Base-by-base conservation (phyloP, 2,113 vertebrate genomes). In the Hassar affinis region DNA sequence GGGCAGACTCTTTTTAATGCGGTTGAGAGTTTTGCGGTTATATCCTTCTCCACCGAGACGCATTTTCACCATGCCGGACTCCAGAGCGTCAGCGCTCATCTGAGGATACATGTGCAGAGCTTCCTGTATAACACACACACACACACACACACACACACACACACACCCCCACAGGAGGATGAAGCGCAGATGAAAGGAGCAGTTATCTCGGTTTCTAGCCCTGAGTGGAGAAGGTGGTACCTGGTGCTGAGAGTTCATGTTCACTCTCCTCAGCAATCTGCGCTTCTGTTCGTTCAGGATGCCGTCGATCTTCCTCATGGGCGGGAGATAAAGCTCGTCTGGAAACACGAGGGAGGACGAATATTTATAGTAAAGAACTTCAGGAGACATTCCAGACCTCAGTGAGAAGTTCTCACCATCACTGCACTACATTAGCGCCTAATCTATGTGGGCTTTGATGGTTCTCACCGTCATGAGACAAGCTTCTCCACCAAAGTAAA, bases 1-100 rank as follows among this genome's bases (percentile, higher is more conserved):
- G 85, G 95, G 95, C 86, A 96, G 94, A 80, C 92, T 95, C 93
- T 95, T 96, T 92, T 97, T 97, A 86, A 97, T 93, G 84, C 96
- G 93, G 93, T 96, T 97, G 86, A 97, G 96, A 6, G 96, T 97
- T 91, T 97, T 97, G 61, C 96, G 95, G 91, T 97, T 97, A 89
- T 97, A 97, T 64, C 95, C 95, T 9, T 97, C 95, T 4, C 96
- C 96, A 0, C 94, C 94, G 0, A 96, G 94, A 66, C 94, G 95
- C 85, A 97, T 92, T 88, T 93, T 94, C 86, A 97, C 96, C 0
- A 92, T 92, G 76, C 93, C 92, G 1, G 95, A 91, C 18, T 96
- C 96, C 88, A 94, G 89, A 35, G 93, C 89, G 68, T 95, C 95
- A 1, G 93, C 91, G 0, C 94, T 94, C 84, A 97, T 94, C 92